Evolutionary conservation across 2,888 invertebrate species (phyloP).

Genomic region (Volucella inflata): DNA sequence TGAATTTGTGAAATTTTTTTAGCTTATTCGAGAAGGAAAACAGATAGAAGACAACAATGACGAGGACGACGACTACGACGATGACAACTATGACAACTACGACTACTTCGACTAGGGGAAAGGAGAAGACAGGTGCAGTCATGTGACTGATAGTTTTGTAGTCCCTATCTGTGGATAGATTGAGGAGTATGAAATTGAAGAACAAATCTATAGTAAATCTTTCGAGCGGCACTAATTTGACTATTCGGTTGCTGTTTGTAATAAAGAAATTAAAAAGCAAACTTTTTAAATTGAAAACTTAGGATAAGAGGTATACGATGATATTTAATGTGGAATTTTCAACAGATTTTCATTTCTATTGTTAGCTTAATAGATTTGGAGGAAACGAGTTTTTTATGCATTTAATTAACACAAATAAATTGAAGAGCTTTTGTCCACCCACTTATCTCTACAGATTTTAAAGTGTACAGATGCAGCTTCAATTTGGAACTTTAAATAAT

Average conservation of each 20-base stretch:
- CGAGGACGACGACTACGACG: no score
- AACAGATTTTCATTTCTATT: slow-evolving; percentile 30
- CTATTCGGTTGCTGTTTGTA: slow-evolving; percentile 62
- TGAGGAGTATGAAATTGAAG: slow-evolving; percentile 14
- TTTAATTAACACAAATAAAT: slow-evolving; percentile 27
- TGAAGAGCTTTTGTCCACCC: slow-evolving; percentile 2
- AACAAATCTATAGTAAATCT: slow-evolving; percentile 27
- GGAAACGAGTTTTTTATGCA: slow-evolving; percentile 29
- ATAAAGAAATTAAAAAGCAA: background rate
- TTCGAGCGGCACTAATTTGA: slow-evolving; percentile 66
- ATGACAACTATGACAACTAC: background rate
- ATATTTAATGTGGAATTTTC: slow-evolving; percentile 3
- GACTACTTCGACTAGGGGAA: background rate
- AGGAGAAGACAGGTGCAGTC: slow-evolving; percentile 43
- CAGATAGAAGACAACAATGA: background rate
- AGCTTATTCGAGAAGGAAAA: slow-evolving; percentile 29
- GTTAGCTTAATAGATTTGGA: slow-evolving; percentile 16
- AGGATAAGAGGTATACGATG: slow-evolving; percentile 32
- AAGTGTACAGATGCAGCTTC: no score
- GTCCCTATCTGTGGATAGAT: background rate
- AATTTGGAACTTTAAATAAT: no score
- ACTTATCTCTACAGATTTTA: background rate
- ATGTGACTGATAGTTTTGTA: slow-evolving; percentile 52
- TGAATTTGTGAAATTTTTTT: slow-evolving; percentile 38
- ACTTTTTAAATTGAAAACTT: slow-evolving; percentile 25